Conservation (phyloP, 2,888 invertebrate genomes). For the Standfussiana lucernea region DNA sequence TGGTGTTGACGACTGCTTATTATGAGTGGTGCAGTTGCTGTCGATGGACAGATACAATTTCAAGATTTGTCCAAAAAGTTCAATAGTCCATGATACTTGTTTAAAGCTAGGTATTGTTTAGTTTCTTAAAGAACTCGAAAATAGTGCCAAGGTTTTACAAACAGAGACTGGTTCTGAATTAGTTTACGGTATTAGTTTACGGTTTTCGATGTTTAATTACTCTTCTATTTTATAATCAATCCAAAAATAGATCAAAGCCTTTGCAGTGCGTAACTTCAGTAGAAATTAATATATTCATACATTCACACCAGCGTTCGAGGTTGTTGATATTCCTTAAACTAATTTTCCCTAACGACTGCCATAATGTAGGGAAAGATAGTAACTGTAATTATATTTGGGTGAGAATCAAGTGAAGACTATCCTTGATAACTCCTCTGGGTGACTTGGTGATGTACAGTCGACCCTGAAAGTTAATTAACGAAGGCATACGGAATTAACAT, state of each 20-base stretch:
- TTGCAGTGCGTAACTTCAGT: conserved; percentile 36
- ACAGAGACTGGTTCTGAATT: background rate
- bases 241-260: conserved; percentile 31
- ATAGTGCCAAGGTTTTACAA: background rate
- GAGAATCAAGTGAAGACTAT: conserved; percentile 67
- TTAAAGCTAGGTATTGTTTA: background rate
- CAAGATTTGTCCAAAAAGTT: background rate
- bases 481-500: conserved; percentile 39
- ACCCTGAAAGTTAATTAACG: conserved; percentile 66
- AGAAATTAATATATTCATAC: conserved; percentile 58
- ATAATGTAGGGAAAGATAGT: conserved; percentile 67
- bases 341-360: conserved; percentile 71
- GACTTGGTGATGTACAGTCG: conserved; percentile 60
- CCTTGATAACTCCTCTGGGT: conserved; percentile 61
- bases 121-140: background rate
- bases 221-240: background rate
- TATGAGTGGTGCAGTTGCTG: background rate
- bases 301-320: conserved; percentile 48
- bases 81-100: too few species aligned
- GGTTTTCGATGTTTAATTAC: too few species aligned
- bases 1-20: background rate
- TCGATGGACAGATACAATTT: background rate
- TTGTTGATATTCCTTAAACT: conserved; percentile 68
- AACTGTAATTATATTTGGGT: conserved; percentile 70
- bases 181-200: background rate